A percentile compares a stretch with the other conserved stretches of the same genome.
phyloP scores from a whole-genome alignment of 2,888 invertebrate species.

The Hypercompe scribonia region DNA sequence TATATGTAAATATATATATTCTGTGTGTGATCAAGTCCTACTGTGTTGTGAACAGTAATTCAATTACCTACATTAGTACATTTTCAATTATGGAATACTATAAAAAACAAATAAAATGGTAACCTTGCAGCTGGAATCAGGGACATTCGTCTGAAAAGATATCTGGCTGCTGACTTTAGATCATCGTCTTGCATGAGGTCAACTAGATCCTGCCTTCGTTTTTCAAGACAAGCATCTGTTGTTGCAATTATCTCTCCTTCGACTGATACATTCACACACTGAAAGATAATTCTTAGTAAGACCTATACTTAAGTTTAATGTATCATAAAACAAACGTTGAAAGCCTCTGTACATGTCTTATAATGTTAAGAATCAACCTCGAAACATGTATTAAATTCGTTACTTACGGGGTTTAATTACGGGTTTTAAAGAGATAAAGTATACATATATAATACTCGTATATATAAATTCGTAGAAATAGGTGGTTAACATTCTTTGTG shows the following conservation, averaged over 20 bases:
- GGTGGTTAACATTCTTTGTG: no score
- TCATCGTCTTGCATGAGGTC: slow-evolving; percentile 79
- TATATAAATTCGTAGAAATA: background rate
- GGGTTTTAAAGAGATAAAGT: background rate
- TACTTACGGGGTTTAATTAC: background rate
- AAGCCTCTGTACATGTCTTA: background rate
- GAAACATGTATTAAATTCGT: background rate
- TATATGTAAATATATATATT: no score
- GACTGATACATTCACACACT: slow-evolving; percentile 77
- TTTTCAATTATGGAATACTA: background rate
- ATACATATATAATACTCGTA: background rate
- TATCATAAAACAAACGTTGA: background rate
- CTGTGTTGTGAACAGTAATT: background rate
- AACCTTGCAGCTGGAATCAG: slow-evolving; percentile 76
- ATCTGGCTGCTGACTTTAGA: slow-evolving; percentile 68
- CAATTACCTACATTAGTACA: background rate
- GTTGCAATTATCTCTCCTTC: slow-evolving; percentile 71
- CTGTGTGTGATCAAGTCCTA: no score
- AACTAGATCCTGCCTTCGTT: slow-evolving; percentile 76
- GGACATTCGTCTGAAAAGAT: slow-evolving; percentile 79
- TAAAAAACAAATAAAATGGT: slow-evolving; percentile 3
- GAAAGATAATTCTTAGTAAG: slow-evolving; percentile 4
- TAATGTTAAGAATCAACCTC: background rate
- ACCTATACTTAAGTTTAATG: background rate
- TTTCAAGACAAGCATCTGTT: slow-evolving; percentile 65